Evolutionary conservation across 2,888 invertebrate species (phyloP).

Genomic region (Diaperis boleti): DNA sequence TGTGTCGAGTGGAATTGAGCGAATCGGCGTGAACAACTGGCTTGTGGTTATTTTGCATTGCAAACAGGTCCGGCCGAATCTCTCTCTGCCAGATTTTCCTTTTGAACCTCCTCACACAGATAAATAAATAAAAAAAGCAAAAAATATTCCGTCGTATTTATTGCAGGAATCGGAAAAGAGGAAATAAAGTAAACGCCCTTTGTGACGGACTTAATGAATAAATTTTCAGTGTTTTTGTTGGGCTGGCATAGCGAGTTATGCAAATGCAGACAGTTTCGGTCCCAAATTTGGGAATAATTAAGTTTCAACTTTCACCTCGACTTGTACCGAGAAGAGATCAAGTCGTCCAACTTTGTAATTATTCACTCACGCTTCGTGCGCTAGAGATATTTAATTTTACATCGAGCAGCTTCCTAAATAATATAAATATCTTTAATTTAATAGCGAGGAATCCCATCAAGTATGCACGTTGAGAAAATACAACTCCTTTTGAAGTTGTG

Average conservation of each 20-base stretch:
- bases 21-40: slow-evolving; percentile 37
- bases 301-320: slow-evolving; percentile 33
- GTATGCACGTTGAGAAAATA: slow-evolving; percentile 22
- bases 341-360: slow-evolving; percentile 30
- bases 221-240: slow-evolving; percentile 17
- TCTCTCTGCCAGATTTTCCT: slow-evolving; percentile 24
- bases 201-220: slow-evolving; percentile 33
- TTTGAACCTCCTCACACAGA: slow-evolving; percentile 4
- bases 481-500: slow-evolving; percentile 14
- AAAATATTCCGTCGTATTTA: not conserved
- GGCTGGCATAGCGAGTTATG: not conserved
- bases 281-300: slow-evolving; percentile 27
- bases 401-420: slow-evolving; percentile 26
- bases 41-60: slow-evolving; percentile 38
- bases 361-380: slow-evolving; percentile 23
- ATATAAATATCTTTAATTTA: slow-evolving; percentile 36
- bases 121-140: not conserved
- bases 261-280: slow-evolving; percentile 3
- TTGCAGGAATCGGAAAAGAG: not conserved
- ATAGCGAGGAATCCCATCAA: slow-evolving; percentile 28
- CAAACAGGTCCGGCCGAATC: slow-evolving; percentile 24
- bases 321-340: slow-evolving; percentile 10
- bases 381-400: slow-evolving; percentile 29
- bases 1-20: slow-evolving; percentile 34
- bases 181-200: slow-evolving; percentile 13